Conservation (phyloP, 2,113 vertebrate species). For the Echinops telfairi region DNA sequence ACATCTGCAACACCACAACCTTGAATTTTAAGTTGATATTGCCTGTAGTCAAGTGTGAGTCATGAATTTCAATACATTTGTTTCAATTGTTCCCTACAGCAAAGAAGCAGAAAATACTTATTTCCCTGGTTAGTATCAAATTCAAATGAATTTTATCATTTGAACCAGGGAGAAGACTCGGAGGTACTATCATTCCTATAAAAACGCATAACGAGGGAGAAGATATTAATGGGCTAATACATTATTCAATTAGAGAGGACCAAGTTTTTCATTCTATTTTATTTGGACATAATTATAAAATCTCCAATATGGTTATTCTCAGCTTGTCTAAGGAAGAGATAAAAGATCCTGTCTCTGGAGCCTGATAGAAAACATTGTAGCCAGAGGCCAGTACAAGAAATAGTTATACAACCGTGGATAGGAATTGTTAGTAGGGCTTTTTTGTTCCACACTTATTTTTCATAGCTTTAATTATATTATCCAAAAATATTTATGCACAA, state of each 20-base stretch:
- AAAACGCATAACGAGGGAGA: slow-evolving; percentile 36
- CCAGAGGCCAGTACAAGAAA: slow-evolving; percentile 53
- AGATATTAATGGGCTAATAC: slow-evolving; percentile 58
- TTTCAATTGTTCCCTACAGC: slow-evolving; percentile 75
- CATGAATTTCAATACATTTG: slow-evolving; percentile 81
- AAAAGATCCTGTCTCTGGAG: slow-evolving; percentile 33
- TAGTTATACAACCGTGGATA: slow-evolving; percentile 29
- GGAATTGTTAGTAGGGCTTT: slow-evolving; percentile 18
- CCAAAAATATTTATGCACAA: slow-evolving; percentile 59
- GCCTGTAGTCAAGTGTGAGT: slow-evolving; percentile 74
- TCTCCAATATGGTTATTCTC: slow-evolving; percentile 27
- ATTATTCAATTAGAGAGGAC: slow-evolving; percentile 63
- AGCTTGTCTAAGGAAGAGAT: slow-evolving; percentile 61
- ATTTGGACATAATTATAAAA: slow-evolving; percentile 62
- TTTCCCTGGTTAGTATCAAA: slow-evolving; percentile 72
- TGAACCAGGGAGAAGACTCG: slow-evolving; percentile 41
- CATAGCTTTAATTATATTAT: slow-evolving; percentile 52
- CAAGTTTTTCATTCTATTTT: slow-evolving; percentile 52
- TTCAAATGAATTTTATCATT: slow-evolving; percentile 69
- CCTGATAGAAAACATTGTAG: slow-evolving; percentile 60
- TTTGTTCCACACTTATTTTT: not conserved
- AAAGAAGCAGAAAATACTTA: slow-evolving; percentile 74
- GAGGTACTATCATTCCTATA: slow-evolving; percentile 20
- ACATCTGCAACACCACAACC: slow-evolving; percentile 67
- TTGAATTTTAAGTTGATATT: slow-evolving; percentile 80